Evolutionary conservation across 2,888 invertebrate species (phyloP).

Genomic region (Atethmia centrago): DNA sequence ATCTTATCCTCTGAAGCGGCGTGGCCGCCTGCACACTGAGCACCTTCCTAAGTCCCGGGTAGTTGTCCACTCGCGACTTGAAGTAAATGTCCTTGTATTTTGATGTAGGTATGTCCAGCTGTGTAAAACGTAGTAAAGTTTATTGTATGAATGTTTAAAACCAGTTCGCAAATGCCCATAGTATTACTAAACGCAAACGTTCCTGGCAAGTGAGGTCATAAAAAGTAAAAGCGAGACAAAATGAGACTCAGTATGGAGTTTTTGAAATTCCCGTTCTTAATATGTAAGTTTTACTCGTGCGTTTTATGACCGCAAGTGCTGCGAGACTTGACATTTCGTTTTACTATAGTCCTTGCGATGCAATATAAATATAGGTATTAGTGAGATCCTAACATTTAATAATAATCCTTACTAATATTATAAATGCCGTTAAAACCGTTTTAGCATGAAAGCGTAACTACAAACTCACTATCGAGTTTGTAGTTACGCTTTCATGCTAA

Average conservation of each 20-base stretch:
- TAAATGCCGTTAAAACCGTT: no score
- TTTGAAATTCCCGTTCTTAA: not conserved
- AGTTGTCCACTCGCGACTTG: slow-evolving; percentile 83
- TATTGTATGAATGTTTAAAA: no score
- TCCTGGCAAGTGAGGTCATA: no score
- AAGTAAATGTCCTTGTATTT: slow-evolving; percentile 84
- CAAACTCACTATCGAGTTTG: no score
- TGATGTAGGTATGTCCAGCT: slow-evolving; percentile 83
- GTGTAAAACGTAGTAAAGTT: slow-evolving; percentile 3
- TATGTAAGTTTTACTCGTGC: not conserved
- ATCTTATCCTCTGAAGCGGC: slow-evolving; percentile 80
- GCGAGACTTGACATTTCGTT: not conserved
- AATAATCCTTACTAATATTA: no score
- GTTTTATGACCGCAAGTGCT: not conserved
- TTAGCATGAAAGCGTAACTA: no score
- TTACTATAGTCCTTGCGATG: not conserved
- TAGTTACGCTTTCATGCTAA: no score
- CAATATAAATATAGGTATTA: not conserved
- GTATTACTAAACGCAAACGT: no score
- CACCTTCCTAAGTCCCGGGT: slow-evolving; percentile 79
- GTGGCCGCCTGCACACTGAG: slow-evolving; percentile 85
- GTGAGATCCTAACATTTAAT: not conserved
- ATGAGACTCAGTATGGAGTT: not conserved
- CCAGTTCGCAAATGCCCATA: no score
- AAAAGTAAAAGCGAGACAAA: not conserved